phyloP scores from a whole-genome alignment of 2,113 vertebrate genomes.

The Anarhynchus alexandrinus region DNA sequence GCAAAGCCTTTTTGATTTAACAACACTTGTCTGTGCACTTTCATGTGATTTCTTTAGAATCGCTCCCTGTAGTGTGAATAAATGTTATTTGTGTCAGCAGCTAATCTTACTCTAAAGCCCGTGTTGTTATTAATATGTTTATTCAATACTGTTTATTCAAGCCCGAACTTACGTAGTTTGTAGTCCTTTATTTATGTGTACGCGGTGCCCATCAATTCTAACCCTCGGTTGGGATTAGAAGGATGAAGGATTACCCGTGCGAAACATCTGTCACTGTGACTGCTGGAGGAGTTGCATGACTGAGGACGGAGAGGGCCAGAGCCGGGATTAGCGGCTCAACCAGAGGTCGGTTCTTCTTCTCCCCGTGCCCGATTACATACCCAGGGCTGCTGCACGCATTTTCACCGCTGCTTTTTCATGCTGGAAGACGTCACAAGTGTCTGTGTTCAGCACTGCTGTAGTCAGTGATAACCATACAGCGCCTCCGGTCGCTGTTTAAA shows the following conservation, averaged over 20 bases:
- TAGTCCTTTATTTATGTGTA: background rate
- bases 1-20: conserved; percentile 14
- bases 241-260: conserved; percentile 13
- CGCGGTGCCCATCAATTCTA: background rate
- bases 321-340: background rate
- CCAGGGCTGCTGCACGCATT: background rate
- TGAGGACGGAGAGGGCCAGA: background rate
- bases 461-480: background rate
- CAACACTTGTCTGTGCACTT: background rate
- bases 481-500: background rate
- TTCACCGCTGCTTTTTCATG: background rate
- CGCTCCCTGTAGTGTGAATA: conserved; percentile 36
- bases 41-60: background rate
- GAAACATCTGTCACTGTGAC: conserved; percentile 14
- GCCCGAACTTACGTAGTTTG: background rate
- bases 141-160: conserved; percentile 13
- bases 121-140: conserved; percentile 20
- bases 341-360: background rate
- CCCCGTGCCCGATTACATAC: background rate
- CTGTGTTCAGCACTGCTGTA: background rate
- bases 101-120: background rate
- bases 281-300: background rate
- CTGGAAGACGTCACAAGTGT: background rate
- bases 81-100: conserved; percentile 45
- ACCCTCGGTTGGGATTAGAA: conserved; percentile 23